Percentiles rank a stretch among this genome's conserved stretches.
These are phyloP conservation scores for Semicossyphus pulcher DNA, from an alignment of 2,113 vertebrate genomes.

Conservation along the genomic window DNA sequence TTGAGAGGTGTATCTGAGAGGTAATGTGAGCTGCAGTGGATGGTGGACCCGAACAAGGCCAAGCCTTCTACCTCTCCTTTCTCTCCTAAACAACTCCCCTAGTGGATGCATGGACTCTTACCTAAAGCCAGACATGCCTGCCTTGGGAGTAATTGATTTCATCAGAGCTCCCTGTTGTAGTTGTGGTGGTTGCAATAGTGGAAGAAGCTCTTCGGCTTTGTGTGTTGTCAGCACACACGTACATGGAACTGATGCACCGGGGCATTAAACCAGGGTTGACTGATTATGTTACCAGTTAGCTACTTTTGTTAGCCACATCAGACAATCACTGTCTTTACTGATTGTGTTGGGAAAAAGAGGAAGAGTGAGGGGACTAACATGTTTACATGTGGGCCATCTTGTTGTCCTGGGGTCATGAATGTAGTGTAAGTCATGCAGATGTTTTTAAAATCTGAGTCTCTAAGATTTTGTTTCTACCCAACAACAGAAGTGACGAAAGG, in stretches of 20 bases:
- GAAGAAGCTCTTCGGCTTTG: slow-evolving; percentile 38
- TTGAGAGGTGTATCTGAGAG: slow-evolving; percentile 63
- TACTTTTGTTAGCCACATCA: slow-evolving; percentile 12
- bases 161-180: slow-evolving; percentile 36
- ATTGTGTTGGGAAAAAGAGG: slow-evolving; percentile 2
- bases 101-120: slow-evolving; percentile 55
- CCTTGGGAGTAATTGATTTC: slow-evolving; percentile 75
- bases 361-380: background rate
- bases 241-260: slow-evolving; percentile 35
- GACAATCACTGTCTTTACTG: slow-evolving; percentile 20
- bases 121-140: slow-evolving; percentile 50
- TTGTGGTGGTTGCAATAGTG: slow-evolving; percentile 32
- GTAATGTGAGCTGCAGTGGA: slow-evolving; percentile 70
- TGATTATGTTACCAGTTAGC: slow-evolving; percentile 23
- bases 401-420: background rate
- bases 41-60: slow-evolving; percentile 54
- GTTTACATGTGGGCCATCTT: slow-evolving; percentile 1
- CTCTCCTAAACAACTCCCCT: slow-evolving; percentile 62
- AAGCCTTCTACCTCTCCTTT: slow-evolving; percentile 52
- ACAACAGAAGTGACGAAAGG: background rate
- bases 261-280: slow-evolving; percentile 45
- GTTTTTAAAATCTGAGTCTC: background rate
- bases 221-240: slow-evolving; percentile 36
- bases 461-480: background rate
- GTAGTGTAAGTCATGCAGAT: background rate